Base-by-base conservation (phyloP, 2,113 vertebrate genomes). In the Esox niger region DNA sequence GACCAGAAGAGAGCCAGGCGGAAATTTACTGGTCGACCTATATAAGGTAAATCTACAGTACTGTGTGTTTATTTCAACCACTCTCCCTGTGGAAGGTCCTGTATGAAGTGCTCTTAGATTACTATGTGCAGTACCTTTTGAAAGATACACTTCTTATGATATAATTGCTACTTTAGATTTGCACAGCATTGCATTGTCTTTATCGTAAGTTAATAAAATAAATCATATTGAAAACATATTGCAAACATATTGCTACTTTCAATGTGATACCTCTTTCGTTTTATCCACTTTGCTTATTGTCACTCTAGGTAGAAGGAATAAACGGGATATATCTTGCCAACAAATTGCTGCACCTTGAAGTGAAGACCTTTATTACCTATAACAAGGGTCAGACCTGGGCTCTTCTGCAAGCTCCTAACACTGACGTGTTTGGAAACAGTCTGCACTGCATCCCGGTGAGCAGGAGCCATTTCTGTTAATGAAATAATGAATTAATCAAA, bases 371-470 rank as follows among this genome's bases (percentile, higher is more conserved):
- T 67, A 95, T 98, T 79, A 96, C 95, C 15, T 98, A 95, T 90
- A 96, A 97, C 86, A 98, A 97, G 77, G 96, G 96, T 73, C 93
- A 96, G 74, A 95, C 96, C 2, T 98, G 96, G 96, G 91, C 89
- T 71, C 88, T 96, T 47, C 87, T 98, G 69, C 92, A 92, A 75
- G 93, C 95, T 56, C 96, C 96, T 0, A 82, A 91, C 56, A 79
- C 85, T 0, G 90, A 95, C 81, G 81, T 94, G 31, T 88, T 85
- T 79, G 95, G 95, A 70, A 91, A 93, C 71, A 91, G 93, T 7
- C 81, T 96, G 7, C 91, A 93, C 74, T 98, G 96, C 73, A 84
- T 94, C 65, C 86, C 94, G 95, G 96, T 98, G 77, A 95, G 96
- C 88, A 26, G n/a, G 30, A 70, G 70, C 59, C 71, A 66, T 63